Conservation (phyloP, 2,113 vertebrate species). For the Sorex araneus region DNA sequence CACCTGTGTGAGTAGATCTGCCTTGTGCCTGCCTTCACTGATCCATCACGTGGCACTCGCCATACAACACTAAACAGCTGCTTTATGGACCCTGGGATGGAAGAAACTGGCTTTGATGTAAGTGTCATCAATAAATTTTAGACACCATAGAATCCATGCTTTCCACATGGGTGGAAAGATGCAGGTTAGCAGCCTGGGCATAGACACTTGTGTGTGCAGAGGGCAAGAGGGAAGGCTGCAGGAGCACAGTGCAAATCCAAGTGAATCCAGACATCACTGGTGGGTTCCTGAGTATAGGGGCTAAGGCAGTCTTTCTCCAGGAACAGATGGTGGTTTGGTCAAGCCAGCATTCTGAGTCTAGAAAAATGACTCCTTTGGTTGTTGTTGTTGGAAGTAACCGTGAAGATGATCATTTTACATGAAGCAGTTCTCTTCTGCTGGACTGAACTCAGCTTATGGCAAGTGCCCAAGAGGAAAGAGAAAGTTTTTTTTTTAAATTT, state of each 20-base stretch:
- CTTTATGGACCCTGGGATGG: slow-evolving; percentile 85
- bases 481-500: not conserved
- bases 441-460: slow-evolving; percentile 6
- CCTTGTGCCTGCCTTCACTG: slow-evolving; percentile 82
- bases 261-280: not conserved
- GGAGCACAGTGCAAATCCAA: not conserved
- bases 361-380: slow-evolving; percentile 41
- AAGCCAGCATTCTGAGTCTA: slow-evolving; percentile 3
- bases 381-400: slow-evolving; percentile 45
- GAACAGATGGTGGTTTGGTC: slow-evolving; percentile 62
- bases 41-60: slow-evolving; percentile 85
- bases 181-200: not conserved
- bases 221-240: not conserved
- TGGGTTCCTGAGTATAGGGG: not conserved
- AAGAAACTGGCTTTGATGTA: slow-evolving; percentile 83
- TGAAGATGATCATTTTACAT: slow-evolving; percentile 46
- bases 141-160: slow-evolving; percentile 16
- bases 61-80: slow-evolving; percentile 89
- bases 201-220: not conserved
- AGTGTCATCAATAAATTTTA: slow-evolving; percentile 81
- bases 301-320: not conserved
- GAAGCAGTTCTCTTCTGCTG: slow-evolving; percentile 58
- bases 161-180: slow-evolving; percentile 33
- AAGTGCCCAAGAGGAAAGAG: not conserved
- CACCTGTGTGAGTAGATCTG: slow-evolving; percentile 88